Percentiles rank a stretch among this genome's conserved stretches.
These are phyloP conservation scores for Mirza zaza DNA, from an alignment of 2,113 vertebrate species.

Conservation along the genomic window DNA sequence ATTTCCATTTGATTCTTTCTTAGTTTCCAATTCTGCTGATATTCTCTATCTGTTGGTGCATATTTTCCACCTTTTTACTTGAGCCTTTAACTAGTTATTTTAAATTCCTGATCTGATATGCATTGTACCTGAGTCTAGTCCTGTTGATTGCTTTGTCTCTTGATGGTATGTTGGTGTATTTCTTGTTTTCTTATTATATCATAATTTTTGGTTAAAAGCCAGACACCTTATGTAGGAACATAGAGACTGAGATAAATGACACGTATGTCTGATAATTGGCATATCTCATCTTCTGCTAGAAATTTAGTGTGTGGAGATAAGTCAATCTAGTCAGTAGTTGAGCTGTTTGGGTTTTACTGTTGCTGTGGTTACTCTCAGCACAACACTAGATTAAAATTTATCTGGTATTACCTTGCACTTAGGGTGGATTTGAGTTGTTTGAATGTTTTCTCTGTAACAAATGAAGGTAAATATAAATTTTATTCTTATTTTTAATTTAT, in stretches of 20 bases:
- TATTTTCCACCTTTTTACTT: not conserved
- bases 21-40: not conserved
- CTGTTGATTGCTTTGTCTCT: not conserved
- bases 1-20: not conserved
- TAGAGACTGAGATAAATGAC: not conserved
- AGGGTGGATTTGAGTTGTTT: not conserved
- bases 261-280: not conserved
- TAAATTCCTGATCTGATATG: not conserved
- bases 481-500: not conserved
- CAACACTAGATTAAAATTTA: not conserved
- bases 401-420: not conserved
- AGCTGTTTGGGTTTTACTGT: not conserved
- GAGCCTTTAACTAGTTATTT: not conserved
- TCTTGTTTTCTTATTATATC: not conserved
- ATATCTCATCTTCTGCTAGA: not conserved
- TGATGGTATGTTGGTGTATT: not conserved
- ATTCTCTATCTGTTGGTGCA: not conserved
- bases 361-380: not conserved
- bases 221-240: not conserved
- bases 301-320: not conserved
- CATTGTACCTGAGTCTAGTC: not conserved
- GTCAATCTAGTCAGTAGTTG: not conserved
- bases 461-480: conserved; percentile 29
- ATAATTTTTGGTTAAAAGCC: not conserved
- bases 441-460: not conserved